Evolutionary conservation across 2,113 vertebrate genomes (phyloP), one percentile per base, ranked within the genome.

Genomic region (Myrmecobius fasciatus): DNA sequence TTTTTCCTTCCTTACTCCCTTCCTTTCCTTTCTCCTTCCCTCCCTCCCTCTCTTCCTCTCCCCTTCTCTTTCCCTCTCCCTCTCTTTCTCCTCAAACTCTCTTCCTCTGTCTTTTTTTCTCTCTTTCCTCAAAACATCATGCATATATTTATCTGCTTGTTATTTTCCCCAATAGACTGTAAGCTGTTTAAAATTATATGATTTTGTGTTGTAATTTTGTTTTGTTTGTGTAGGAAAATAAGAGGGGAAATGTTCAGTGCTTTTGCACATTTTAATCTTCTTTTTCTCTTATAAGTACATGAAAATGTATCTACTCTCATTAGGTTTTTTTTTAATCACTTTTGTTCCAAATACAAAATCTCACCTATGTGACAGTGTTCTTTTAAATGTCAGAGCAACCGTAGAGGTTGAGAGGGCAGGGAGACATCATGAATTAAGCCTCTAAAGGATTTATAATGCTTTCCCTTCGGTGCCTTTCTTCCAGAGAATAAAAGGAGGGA

Each of bases 381-480:
- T 92, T 97, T 96, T 97, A 96, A 97, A 89, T 91, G 89, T 93
- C 83, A 91, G 92, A 92, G 92, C 88, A 91, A 36, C 95, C 47
- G 43, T n/a, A 53, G 53, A 54, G 53, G 52, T 60, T 48, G 53
- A 90, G 8, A 83, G 95, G 91, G 17, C 83, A 94, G 89, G 52
- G 47, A 93, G 52, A 91, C 83, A 91, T 94, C 36, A 36, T 8
- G 92, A 92, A 91, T 26, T 93, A 91, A 96, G 91, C 93, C 94
- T 94, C 12, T 3, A 91, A 92, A 92, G 88, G 94, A 54, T 91
- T 92, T 94, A 83, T 96, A 90, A 48, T 94, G 94, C 92, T 47
- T 92, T 96, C 91, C 92, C 94, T 94, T 90, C 31, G 0, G 49
- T 92, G 90, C 92, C 95, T 97, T 96, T 94, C 95, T 97, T 97